Conservation (phyloP, 2,797 vertebrate species). For the Sciaenops ocellatus region DNA sequence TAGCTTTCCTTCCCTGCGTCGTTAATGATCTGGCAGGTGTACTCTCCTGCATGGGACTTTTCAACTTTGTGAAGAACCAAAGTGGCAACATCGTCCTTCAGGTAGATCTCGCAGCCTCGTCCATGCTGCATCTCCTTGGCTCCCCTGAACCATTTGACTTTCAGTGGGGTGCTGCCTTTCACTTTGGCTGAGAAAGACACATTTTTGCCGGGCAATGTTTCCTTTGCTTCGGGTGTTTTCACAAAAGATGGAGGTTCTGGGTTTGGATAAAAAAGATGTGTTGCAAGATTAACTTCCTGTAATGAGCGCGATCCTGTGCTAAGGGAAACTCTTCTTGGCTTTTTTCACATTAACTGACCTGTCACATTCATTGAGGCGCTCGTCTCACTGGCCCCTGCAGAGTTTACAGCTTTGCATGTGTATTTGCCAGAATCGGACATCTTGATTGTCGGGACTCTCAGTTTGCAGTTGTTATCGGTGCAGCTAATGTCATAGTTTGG, state of each 20-base stretch:
- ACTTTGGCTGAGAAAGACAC: slow-evolving; percentile 90
- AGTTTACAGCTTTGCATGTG: slow-evolving; percentile 90
- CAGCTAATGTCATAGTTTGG: slow-evolving; percentile 90
- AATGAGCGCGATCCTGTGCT: background rate
- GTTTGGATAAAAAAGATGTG: slow-evolving; percentile 59
- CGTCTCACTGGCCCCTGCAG: slow-evolving; percentile 90
- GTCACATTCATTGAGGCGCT: slow-evolving; percentile 90
- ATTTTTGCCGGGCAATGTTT: slow-evolving; percentile 86
- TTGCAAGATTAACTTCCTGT: slow-evolving; percentile 12
- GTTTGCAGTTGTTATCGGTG: slow-evolving; percentile 87
- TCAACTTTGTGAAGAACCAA: slow-evolving; percentile 88
- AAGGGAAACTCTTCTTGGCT: background rate
- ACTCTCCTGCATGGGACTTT: slow-evolving; percentile 88
- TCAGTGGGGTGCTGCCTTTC: slow-evolving; percentile 90
- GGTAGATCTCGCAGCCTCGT: slow-evolving; percentile 85
- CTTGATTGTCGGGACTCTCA: slow-evolving; percentile 86
- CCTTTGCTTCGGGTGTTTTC: slow-evolving; percentile 87
- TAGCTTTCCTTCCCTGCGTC: slow-evolving; percentile 88
- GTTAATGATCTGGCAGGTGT: slow-evolving; percentile 87
- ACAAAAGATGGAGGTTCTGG: slow-evolving; percentile 92
- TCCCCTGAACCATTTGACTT: slow-evolving; percentile 94
- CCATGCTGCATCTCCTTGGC: slow-evolving; percentile 89
- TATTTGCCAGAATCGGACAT: slow-evolving; percentile 91
- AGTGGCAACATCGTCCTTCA: slow-evolving; percentile 85
- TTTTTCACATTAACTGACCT: slow-evolving; percentile 85